phyloP scores from a whole-genome alignment of 1,140 invertebrate genomes.

The Sitophilus oryzae region DNA sequence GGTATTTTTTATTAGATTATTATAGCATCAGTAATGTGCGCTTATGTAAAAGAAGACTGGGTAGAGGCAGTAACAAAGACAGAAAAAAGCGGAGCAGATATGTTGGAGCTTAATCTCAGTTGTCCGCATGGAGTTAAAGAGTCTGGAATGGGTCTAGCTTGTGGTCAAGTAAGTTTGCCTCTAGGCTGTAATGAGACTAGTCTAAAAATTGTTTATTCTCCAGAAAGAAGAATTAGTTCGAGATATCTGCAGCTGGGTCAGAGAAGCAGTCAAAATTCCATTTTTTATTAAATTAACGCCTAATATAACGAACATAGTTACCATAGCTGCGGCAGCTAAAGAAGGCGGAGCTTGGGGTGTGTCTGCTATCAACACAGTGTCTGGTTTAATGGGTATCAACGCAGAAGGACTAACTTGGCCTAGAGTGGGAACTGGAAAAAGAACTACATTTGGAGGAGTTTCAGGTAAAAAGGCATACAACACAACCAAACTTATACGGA shows the following conservation, averaged over 20 bases:
- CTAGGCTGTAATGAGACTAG: neutral
- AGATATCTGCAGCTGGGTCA: constrained; percentile 88
- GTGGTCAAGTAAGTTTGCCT: constrained; percentile 73
- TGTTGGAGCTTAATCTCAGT: constrained; percentile 91
- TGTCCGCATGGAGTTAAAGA: constrained; percentile 99
- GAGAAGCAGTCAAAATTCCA: constrained; percentile 81
- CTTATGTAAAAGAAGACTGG: constrained; percentile 87
- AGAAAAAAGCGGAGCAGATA: constrained; percentile 85
- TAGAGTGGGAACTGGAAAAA: constrained; percentile 69
- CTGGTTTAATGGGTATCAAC: constrained; percentile 83
- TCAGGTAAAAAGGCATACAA: constrained; percentile 57
- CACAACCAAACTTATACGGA: too few relatives aligned
- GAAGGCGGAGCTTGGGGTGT: constrained; percentile 91
- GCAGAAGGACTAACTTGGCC: constrained; percentile 85
- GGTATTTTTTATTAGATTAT: constrained; percentile 58
- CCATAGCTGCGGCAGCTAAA: constrained; percentile 83
- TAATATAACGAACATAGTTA: constrained; percentile 91
- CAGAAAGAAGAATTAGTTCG: constrained; percentile 80
- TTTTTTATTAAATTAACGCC: constrained; percentile 97
- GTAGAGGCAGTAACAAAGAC: constrained; percentile 69
- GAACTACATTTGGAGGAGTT: constrained; percentile 93
- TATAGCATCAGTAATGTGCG: constrained; percentile 97
- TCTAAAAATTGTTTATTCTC: constrained; percentile 9
- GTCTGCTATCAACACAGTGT: constrained; percentile 95
- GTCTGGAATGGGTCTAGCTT: constrained; percentile 95